These are phyloP conservation scores for Ciconia maguari DNA, from an alignment of 2,113 vertebrate genomes.

Conservation along the genomic window DNA sequence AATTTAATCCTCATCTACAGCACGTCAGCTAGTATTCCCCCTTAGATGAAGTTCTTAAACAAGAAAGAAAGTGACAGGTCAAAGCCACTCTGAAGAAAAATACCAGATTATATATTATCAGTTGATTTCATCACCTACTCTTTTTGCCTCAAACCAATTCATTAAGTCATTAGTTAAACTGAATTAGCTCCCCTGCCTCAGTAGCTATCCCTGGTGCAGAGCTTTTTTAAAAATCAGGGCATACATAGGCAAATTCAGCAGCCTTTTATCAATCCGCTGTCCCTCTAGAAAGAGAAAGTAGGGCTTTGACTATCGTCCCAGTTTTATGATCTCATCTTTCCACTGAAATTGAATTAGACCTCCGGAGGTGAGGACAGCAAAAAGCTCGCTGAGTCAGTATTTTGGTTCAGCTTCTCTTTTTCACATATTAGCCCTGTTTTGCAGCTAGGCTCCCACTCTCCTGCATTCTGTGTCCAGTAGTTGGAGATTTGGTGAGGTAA, in stretches of 20 bases:
- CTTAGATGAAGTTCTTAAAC: not conserved
- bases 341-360: not conserved
- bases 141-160: not conserved
- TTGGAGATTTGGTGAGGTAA: not conserved
- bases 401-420: not conserved
- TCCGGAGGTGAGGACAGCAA: not conserved
- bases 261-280: not conserved
- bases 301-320: not conserved
- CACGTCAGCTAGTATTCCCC: rapidly evolving
- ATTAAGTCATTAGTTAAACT: not conserved
- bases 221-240: not conserved
- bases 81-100: not conserved
- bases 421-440: not conserved
- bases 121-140: not conserved
- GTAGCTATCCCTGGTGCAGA: not conserved
- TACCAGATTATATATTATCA: not conserved
- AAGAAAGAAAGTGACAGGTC: not conserved
- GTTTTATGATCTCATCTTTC: not conserved
- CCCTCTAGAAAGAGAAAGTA: not conserved
- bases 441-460: not conserved
- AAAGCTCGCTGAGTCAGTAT: not conserved
- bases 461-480: not conserved
- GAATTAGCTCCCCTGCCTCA: not conserved
- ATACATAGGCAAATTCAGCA: not conserved
- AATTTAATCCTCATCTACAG: not conserved